phyloP scores from a whole-genome alignment of 2,888 invertebrate species.

The Rutpela maculata region DNA sequence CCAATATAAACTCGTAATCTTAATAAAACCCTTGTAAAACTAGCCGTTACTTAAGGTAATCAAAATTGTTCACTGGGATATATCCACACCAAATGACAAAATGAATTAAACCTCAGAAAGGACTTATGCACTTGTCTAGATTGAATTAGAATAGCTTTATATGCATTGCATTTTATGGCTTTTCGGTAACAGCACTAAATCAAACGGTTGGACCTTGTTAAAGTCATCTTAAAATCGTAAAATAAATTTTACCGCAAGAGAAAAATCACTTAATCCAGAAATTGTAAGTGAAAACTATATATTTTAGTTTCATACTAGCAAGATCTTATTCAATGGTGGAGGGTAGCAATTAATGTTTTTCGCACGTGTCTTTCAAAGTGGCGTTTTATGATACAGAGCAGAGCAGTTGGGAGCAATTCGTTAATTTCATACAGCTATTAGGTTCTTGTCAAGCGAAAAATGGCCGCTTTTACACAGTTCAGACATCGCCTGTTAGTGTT shows the following conservation, averaged over 20 bases:
- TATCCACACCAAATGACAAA: no score
- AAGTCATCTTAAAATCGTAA: constrained; percentile 18
- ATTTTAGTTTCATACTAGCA: neutral
- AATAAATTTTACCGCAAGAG: neutral
- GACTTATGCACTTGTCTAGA: no score
- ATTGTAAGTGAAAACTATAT: constrained; percentile 19
- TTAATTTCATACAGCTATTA: constrained; percentile 3
- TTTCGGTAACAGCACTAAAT: neutral
- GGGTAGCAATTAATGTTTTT: constrained; percentile 16
- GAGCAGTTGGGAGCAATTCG: neutral
- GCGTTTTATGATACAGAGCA: constrained; percentile 7
- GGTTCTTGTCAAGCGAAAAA: constrained; percentile 5
- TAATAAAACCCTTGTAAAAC: no score
- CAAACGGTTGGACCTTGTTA: neutral
- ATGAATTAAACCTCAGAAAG: no score
- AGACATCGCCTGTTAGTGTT: neutral
- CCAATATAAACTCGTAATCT: no score
- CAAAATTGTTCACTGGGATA: no score
- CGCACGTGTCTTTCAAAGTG: constrained; percentile 1
- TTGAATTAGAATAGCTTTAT: neutral
- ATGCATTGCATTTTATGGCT: constrained; percentile 2
- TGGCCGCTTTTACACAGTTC: neutral
- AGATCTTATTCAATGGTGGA: neutral
- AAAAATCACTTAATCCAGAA: constrained; percentile 6
- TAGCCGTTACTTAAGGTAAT: no score